A percentile compares a stretch with the other conserved stretches of the same genome.
Evolutionary conservation across 2,113 vertebrate species (phyloP).

Genomic region (Elephantulus edwardii): DNA sequence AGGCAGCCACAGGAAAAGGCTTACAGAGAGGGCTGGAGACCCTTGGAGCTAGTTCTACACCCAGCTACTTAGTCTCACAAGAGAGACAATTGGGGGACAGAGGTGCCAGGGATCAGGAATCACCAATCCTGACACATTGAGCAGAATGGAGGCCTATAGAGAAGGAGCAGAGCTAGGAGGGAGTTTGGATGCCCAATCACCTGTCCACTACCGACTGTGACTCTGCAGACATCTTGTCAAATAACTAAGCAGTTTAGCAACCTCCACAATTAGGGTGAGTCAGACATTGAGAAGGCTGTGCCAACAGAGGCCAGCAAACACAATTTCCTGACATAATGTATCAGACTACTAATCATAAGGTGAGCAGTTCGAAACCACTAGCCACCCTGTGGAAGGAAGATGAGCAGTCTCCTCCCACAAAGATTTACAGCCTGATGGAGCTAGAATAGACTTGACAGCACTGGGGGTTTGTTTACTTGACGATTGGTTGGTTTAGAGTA

Average conservation of each 20-base stretch:
- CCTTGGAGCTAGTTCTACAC: neutral
- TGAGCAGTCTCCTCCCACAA: too few species aligned
- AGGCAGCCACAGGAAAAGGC: neutral
- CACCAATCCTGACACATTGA: neutral
- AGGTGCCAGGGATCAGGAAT: neutral
- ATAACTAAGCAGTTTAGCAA: neutral
- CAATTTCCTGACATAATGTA: too few species aligned
- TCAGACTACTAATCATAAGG: too few species aligned
- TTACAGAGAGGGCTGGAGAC: too few species aligned
- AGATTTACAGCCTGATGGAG: too few species aligned
- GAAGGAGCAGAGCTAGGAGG: rapidly evolving
- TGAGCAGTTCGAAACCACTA: too few species aligned
- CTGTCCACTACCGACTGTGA: neutral
- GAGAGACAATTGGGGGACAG: neutral
- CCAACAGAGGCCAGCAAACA: too few species aligned
- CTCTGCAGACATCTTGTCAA: neutral
- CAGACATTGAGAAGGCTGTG: neutral
- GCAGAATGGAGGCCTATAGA: too few species aligned
- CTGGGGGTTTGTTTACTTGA: too few species aligned
- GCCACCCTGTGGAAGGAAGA: too few species aligned
- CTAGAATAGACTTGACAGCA: too few species aligned
- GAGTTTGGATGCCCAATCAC: rapidly evolving
- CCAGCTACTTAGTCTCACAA: rapidly evolving
- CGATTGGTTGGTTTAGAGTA: too few species aligned
- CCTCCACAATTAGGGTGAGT: neutral